Evolutionary conservation across 2,113 vertebrate genomes (phyloP).

Genomic region (Megaleporinus macrocephalus): DNA sequence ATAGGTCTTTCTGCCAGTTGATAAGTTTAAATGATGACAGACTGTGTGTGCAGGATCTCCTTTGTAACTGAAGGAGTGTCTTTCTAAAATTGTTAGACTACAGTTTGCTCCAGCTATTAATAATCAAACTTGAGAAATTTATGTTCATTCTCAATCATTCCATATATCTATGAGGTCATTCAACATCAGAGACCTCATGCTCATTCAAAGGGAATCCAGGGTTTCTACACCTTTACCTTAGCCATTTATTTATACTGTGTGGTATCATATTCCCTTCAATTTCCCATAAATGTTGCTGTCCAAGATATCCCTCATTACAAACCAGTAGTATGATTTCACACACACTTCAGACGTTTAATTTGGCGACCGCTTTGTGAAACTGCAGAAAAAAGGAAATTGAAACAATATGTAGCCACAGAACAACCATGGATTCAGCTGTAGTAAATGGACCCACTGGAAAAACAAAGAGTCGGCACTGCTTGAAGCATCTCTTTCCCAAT

Average conservation of each 20-base stretch:
- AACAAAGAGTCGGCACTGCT: slow-evolving; percentile 69
- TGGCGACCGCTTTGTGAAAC: slow-evolving; percentile 65
- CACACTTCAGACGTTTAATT: slow-evolving; percentile 69
- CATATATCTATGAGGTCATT: background rate
- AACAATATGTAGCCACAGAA: slow-evolving; percentile 78
- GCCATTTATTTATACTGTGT: slow-evolving; percentile 25
- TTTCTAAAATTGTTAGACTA: background rate
- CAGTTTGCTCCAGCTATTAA: background rate
- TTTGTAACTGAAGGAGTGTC: background rate
- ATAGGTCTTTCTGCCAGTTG: slow-evolving; percentile 2
- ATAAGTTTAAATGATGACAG: background rate
- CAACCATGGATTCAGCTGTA: slow-evolving; percentile 73
- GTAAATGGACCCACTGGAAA: slow-evolving; percentile 74
- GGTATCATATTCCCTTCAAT: slow-evolving; percentile 49
- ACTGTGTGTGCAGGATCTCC: background rate
- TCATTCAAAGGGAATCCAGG: background rate
- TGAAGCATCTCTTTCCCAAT: slow-evolving; percentile 70
- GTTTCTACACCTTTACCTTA: slow-evolving; percentile 31
- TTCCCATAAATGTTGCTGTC: slow-evolving; percentile 56
- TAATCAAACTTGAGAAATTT: background rate
- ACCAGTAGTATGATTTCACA: slow-evolving; percentile 64
- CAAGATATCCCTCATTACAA: slow-evolving; percentile 53
- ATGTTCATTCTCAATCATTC: background rate
- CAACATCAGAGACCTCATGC: background rate
- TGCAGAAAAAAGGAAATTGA: slow-evolving; percentile 68